Conservation (phyloP, 2,888 invertebrate genomes). For the Drosophila birchii region DNA sequence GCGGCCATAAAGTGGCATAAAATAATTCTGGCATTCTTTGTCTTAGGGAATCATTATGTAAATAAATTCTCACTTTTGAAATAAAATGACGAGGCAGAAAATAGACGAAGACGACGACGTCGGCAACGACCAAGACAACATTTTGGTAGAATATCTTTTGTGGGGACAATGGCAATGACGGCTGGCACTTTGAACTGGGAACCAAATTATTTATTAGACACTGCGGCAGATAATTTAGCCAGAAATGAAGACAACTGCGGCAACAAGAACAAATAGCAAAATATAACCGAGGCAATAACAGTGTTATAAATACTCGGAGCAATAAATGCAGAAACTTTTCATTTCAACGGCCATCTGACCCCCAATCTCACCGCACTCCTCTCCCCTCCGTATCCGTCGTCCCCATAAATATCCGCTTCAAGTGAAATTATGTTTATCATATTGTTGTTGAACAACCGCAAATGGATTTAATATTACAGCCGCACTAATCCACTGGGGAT, state of each 20-base stretch:
- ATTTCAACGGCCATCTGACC: constrained; percentile 40
- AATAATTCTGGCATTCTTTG: constrained; percentile 77
- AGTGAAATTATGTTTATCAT: constrained; percentile 79
- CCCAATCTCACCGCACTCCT: constrained; percentile 14
- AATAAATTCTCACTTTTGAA: constrained; percentile 77
- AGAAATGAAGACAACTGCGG: constrained; percentile 65
- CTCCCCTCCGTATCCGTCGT: too few relatives aligned
- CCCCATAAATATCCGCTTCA: constrained; percentile 52
- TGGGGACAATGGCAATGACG: constrained; percentile 41
- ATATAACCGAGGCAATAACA: constrained; percentile 25
- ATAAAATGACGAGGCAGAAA: constrained; percentile 71
- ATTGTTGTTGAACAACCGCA: constrained; percentile 74
- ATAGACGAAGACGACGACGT: not conserved
- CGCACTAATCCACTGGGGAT: constrained; percentile 81
- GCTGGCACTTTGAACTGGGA: constrained; percentile 48
- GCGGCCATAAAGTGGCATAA: constrained; percentile 71
- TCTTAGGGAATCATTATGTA: constrained; percentile 75
- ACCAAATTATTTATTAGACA: constrained; percentile 68
- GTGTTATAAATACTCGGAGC: constrained; percentile 38
- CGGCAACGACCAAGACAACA: constrained; percentile 10
- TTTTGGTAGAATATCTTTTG: constrained; percentile 23
- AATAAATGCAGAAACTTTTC: constrained; percentile 48
- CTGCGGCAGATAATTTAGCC: constrained; percentile 75
- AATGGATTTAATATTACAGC: constrained; percentile 79
- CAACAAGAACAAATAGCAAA: constrained; percentile 36